These are phyloP conservation scores for Arctopsyche grandis DNA, from an alignment of 1,140 invertebrate genomes.

Conservation along the genomic window DNA sequence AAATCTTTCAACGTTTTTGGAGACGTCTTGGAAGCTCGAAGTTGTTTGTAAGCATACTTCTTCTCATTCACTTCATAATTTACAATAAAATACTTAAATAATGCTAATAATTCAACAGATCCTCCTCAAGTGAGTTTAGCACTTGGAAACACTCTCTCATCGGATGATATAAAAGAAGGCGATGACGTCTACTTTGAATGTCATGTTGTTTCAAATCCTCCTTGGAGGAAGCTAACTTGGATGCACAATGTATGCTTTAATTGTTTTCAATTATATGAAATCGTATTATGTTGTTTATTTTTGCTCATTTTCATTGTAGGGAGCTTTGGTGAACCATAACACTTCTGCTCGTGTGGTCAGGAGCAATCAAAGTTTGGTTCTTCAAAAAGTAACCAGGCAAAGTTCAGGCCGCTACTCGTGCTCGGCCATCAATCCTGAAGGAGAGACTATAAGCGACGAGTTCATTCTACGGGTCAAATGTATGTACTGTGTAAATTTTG, in stretches of 20 bases:
- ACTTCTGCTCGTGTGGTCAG: slow-evolving; percentile 81
- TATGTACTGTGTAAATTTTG: too few species aligned
- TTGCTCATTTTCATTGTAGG: slow-evolving; percentile 64
- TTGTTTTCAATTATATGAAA: not conserved
- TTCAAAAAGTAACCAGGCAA: slow-evolving; percentile 83
- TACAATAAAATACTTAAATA: not conserved
- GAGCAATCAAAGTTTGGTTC: slow-evolving; percentile 84
- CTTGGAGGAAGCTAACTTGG: slow-evolving; percentile 86
- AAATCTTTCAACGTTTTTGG: slow-evolving; percentile 80
- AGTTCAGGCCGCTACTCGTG: slow-evolving; percentile 85
- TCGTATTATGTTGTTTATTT: not conserved
- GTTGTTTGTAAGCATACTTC: slow-evolving; percentile 83
- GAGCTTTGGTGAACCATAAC: slow-evolving; percentile 80
- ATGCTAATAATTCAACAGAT: slow-evolving; percentile 70
- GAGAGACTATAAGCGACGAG: slow-evolving; percentile 81
- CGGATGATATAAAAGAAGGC: slow-evolving; percentile 89
- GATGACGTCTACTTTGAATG: slow-evolving; percentile 95
- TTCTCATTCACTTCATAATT: not conserved
- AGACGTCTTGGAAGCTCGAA: slow-evolving; percentile 85
- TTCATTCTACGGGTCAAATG: slow-evolving; percentile 84
- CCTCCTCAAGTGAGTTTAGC: slow-evolving; percentile 83
- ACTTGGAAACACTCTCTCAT: slow-evolving; percentile 85
- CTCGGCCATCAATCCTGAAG: slow-evolving; percentile 81
- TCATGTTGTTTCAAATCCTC: slow-evolving; percentile 88
- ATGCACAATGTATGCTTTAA: slow-evolving; percentile 79